Base-by-base conservation (phyloP, 2,113 vertebrate species). In the Onychostoma macrolepis region DNA sequence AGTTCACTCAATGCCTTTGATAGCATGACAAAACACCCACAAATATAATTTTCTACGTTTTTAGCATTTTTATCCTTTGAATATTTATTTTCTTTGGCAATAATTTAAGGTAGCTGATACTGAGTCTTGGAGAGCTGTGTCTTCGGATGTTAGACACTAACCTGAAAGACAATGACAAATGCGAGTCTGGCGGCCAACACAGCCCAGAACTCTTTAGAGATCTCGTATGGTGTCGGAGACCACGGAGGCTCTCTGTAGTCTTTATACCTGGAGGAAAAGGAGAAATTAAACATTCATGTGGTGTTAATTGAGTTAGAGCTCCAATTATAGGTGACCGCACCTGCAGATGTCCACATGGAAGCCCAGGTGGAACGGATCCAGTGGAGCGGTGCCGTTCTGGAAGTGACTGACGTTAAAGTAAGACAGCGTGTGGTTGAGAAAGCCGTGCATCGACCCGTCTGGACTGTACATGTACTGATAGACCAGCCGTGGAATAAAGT, bases 401-500 rank as follows among this genome's bases (percentile, higher is more conserved):
- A 99, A 99, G 95, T 99, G 95, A 53, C 96, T 99, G 93, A 99
- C 97, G 75, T 99, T 98, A 93, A 99, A 99, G 94, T 96, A 97
- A 89, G 98, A 99, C 45, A 99, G 96, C 0, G 98, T 99, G 92
- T 99, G 96, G 95, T 98, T 99, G 90, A 99, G 96, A 86, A 99
- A 99, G 92, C 98, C 98, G 12, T 98, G 97, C 98, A 99, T 97
- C 92, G 98, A 97, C 90, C 97, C 97, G n/a, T 97, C 95, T 38
- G 94, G 90, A 87, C 98, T 99, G 97, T 99, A 99, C 97, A 97
- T 98, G 92, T 99, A 99, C 89, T 97, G 96, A 95, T 99, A 99
- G 78, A 99, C 98, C 93, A 99, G 96, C 88, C 98, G 96, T 26
- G 98, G 98, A 93, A 99, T 98, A 96, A 99, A 99, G 96, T 99